These are phyloP conservation scores for Tychaedon coryphoeus DNA, from an alignment of 2,113 vertebrate species.

Conservation along the genomic window DNA sequence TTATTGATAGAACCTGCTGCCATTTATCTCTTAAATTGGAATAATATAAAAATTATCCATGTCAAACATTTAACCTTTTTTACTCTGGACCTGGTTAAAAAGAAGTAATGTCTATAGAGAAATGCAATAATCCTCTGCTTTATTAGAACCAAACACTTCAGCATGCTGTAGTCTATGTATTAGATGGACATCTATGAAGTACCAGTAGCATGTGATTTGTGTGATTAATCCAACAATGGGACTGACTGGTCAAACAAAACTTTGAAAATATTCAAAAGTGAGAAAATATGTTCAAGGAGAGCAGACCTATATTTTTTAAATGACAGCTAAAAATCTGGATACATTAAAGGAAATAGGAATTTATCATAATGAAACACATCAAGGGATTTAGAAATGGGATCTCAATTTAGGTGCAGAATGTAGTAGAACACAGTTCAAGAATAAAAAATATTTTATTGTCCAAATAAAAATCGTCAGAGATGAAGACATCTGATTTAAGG, in stretches of 20 bases:
- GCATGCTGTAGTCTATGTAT: background rate
- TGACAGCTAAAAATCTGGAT: background rate
- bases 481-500: background rate
- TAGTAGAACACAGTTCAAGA: background rate
- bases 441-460: background rate
- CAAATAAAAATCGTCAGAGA: background rate
- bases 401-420: background rate
- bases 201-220: background rate
- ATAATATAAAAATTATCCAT: background rate
- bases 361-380: background rate
- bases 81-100: background rate
- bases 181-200: background rate
- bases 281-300: background rate
- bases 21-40: background rate
- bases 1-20: background rate
- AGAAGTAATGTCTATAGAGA: background rate
- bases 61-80: background rate
- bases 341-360: background rate
- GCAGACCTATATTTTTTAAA: background rate
- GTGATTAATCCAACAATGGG: background rate
- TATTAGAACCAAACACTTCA: background rate
- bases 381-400: background rate
- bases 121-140: background rate
- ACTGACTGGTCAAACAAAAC: background rate
- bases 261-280: background rate